A percentile compares a stretch with the other conserved stretches of the same genome.
phyloP scores from a whole-genome alignment of 2,888 invertebrate species.

The Epsilonema sp. region DNA sequence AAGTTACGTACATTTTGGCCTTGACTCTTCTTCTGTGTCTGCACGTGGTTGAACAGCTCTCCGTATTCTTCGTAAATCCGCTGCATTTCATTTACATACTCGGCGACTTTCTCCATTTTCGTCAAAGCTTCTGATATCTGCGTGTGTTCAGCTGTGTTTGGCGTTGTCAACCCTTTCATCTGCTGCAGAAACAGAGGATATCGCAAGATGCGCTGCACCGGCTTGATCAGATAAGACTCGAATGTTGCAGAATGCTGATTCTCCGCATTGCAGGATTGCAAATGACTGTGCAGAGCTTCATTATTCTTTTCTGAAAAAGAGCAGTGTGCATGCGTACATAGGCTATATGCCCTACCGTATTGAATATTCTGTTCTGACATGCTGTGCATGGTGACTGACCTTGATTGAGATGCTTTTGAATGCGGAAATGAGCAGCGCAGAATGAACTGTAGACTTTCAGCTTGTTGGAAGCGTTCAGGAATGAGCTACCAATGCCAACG shows the following conservation, averaged over 20 bases:
- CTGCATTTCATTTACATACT: constrained; percentile 99
- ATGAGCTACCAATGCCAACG: constrained; percentile 85
- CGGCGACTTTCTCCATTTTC: constrained; percentile 90
- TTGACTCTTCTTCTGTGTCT: background rate
- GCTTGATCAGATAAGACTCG: constrained; percentile 93
- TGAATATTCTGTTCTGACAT: too few species aligned
- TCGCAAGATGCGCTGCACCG: constrained; percentile 90
- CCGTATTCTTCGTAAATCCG: constrained; percentile 98
- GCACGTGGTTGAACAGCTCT: constrained; percentile 81
- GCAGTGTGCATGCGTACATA: constrained; percentile 16
- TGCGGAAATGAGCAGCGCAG: constrained; percentile 94
- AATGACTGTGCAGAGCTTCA: constrained; percentile 82
- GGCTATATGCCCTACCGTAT: too few species aligned
- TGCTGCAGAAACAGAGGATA: constrained; percentile 86
- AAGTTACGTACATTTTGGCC: background rate
- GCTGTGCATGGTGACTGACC: too few species aligned
- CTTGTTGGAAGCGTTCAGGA: constrained; percentile 89
- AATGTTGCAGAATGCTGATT: constrained; percentile 89
- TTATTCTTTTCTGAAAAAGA: constrained; percentile 61
- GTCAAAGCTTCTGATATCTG: constrained; percentile 42
- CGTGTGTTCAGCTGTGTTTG: constrained; percentile 74
- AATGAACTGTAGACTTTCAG: constrained; percentile 97
- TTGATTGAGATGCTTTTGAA: constrained; percentile 90
- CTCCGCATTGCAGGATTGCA: constrained; percentile 76
- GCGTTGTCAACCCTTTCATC: constrained; percentile 73